A percentile compares a stretch with the other conserved stretches of the same genome.
These are phyloP conservation scores for Endotricha flammealis DNA, from an alignment of 2,888 invertebrate genomes.

Conservation along the genomic window DNA sequence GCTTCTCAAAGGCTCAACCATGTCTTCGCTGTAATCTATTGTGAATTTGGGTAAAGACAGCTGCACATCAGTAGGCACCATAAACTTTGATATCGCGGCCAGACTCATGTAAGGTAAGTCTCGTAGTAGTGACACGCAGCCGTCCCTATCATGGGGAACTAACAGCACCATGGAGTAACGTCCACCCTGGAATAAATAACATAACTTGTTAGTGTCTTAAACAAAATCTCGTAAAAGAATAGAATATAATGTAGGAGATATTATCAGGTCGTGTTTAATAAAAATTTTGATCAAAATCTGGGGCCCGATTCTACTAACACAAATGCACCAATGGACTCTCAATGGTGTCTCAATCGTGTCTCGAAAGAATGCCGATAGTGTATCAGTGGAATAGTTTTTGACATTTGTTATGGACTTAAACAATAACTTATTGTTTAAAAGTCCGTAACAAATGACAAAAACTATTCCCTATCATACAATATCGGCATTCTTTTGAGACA, in stretches of 20 bases:
- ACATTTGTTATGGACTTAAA: no score
- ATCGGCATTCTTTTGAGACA: no score
- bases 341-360: no score
- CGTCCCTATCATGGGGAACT: slow-evolving; percentile 74
- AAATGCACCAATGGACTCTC: no score
- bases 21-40: slow-evolving; percentile 74
- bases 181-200: slow-evolving; percentile 63
- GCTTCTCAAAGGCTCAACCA: slow-evolving; percentile 61
- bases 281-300: no score
- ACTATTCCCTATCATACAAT: no score
- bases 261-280: no score
- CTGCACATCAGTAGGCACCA: slow-evolving; percentile 70
- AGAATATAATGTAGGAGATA: neutral
- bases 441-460: no score
- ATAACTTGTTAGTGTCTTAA: neutral
- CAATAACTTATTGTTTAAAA: no score
- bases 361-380: no score
- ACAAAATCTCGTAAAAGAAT: neutral
- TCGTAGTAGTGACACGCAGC: slow-evolving; percentile 64
- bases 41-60: slow-evolving; percentile 80
- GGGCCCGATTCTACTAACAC: no score
- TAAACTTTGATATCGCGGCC: slow-evolving; percentile 53
- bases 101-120: slow-evolving; percentile 78
- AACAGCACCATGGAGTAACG: slow-evolving; percentile 81
- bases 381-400: no score